Percentiles rank a stretch among this genome's conserved stretches.
phyloP scores from a whole-genome alignment of 2,797 vertebrate genomes.

The Okamejei kenojei region DNA sequence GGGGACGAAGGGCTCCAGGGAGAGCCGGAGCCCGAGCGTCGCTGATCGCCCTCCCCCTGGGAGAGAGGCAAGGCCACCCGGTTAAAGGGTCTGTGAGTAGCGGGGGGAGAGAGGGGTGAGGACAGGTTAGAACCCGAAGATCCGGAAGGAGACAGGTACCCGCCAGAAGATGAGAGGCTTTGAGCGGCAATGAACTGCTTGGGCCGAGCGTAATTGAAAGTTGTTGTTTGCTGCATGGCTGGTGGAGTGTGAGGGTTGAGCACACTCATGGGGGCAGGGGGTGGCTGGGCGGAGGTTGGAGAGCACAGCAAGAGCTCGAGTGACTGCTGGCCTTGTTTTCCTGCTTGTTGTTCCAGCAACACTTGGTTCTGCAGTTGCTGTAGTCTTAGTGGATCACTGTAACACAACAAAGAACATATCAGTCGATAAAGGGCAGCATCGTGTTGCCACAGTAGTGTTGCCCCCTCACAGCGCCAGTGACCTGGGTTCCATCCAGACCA shows the following conservation, averaged over 20 bases:
- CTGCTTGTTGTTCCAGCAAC: slow-evolving; percentile 74
- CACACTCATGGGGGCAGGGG: slow-evolving; percentile 61
- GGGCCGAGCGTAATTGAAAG: slow-evolving; percentile 95
- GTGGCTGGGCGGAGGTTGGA: slow-evolving; percentile 62
- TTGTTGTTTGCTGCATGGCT: slow-evolving; percentile 82
- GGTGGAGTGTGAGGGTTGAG: slow-evolving; percentile 61
- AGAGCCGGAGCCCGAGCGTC: slow-evolving; percentile 56
- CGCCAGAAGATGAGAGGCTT: slow-evolving; percentile 61
- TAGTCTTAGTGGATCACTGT: slow-evolving; percentile 79
- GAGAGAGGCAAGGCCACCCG: slow-evolving; percentile 62
- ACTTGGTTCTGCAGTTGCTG: slow-evolving; percentile 91
- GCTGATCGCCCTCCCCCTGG: slow-evolving; percentile 60
- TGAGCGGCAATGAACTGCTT: slow-evolving; percentile 99
- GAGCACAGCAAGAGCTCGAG: slow-evolving; percentile 48
- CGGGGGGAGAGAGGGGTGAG: slow-evolving; percentile 78
- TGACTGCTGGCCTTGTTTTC: slow-evolving; percentile 57
- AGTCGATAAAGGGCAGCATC: no score
- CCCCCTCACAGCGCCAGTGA: no score
- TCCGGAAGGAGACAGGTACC: slow-evolving; percentile 73
- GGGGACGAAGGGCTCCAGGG: slow-evolving; percentile 59
- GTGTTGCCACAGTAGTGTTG: no score
- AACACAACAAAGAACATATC: slow-evolving; percentile 43
- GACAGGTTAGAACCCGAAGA: slow-evolving; percentile 78
- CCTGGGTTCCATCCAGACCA: no score
- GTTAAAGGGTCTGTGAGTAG: slow-evolving; percentile 68